phyloP scores from a whole-genome alignment of 35 echinoderm and acorn worm species.

The Patiria miniata region DNA sequence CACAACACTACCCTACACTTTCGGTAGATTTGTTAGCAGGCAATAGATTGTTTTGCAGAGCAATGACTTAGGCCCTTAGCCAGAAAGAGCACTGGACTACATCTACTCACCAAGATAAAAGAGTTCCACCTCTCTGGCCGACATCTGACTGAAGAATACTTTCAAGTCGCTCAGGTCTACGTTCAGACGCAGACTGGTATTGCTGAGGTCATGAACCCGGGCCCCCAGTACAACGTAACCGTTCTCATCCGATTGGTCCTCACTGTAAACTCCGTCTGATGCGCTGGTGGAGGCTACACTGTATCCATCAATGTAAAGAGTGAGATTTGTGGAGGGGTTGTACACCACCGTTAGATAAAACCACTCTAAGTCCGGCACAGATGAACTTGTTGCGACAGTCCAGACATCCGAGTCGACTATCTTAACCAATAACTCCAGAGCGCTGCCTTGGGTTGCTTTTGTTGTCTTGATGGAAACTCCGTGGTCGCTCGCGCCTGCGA shows the following conservation, averaged over 20 bases:
- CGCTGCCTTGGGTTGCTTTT: not conserved
- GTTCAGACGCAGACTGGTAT: not conserved
- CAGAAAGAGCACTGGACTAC: no score
- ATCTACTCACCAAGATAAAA: constrained; percentile 47
- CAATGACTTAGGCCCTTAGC: no score
- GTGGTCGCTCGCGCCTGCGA: not conserved
- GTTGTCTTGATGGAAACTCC: not conserved
- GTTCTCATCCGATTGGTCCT: not conserved
- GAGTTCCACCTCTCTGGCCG: constrained; percentile 18
- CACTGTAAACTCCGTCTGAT: not conserved
- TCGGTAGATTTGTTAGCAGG: no score
- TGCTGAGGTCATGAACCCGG: not conserved
- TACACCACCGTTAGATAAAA: constrained; percentile 73
- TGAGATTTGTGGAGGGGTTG: not conserved
- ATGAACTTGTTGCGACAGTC: not conserved
- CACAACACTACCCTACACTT: no score
- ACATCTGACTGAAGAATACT: constrained; percentile 49
- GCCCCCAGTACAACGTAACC: constrained; percentile 24
- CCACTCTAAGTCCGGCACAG: constrained; percentile 56
- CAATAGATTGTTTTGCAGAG: no score
- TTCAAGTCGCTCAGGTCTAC: constrained; percentile 47
- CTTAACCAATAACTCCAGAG: constrained; percentile 13
- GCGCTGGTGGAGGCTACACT: not conserved
- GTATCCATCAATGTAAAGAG: constrained; percentile 49
- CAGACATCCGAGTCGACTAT: constrained; percentile 27